Conservation (phyloP, 1,140 invertebrate genomes). For the Coelopa frigida region DNA sequence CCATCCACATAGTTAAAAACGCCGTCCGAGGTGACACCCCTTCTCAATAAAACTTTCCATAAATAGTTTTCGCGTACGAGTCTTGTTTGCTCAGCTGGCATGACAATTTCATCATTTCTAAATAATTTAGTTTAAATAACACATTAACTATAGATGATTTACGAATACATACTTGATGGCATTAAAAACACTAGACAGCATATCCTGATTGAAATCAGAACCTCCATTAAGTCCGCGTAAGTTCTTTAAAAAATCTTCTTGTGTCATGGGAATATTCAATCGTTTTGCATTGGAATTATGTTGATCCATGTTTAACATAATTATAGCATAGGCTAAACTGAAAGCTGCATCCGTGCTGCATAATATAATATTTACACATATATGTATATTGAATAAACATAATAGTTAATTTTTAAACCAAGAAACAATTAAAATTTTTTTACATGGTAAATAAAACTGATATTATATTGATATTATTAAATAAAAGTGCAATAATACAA, state of each 20-base stretch:
- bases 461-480: too few relatives aligned
- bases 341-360: constrained; percentile 96
- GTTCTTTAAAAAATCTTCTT: constrained; percentile 87
- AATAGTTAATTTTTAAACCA: too few relatives aligned
- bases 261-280: constrained; percentile 89
- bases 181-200: constrained; percentile 89
- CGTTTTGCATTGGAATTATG: constrained; percentile 96
- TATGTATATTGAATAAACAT: too few relatives aligned
- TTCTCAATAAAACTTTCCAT: constrained; percentile 88
- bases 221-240: constrained; percentile 89
- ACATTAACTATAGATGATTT: not conserved
- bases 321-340: constrained; percentile 94
- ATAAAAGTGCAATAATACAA: too few relatives aligned
- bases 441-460: too few relatives aligned
- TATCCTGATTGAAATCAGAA: constrained; percentile 87
- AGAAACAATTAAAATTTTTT: too few relatives aligned
- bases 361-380: too few relatives aligned
- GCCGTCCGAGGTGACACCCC: constrained; percentile 68
- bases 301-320: constrained; percentile 99
- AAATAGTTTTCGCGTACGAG: constrained; percentile 92
- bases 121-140: too few relatives aligned
- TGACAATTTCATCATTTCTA: constrained; percentile 94
- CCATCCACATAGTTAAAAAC: constrained; percentile 62
- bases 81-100: constrained; percentile 97
- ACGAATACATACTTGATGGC: constrained; percentile 73